Evolutionary conservation across 2,113 vertebrate species (phyloP), one percentile per base, ranked within the genome.

Genomic region (Perca flavescens): DNA sequence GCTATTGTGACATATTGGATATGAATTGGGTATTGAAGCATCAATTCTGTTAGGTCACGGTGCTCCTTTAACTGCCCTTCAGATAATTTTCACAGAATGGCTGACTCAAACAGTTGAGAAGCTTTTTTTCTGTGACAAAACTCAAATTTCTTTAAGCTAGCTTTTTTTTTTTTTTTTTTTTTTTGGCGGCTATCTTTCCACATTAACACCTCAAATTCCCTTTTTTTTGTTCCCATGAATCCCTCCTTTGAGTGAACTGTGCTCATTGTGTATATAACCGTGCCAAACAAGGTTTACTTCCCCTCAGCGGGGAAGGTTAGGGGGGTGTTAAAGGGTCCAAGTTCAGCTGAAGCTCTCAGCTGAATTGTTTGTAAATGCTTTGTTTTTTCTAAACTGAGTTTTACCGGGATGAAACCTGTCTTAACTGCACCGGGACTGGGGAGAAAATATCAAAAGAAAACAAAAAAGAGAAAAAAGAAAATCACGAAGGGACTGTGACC

Each of bases 131-230:
- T 49, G 46, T 49, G 53, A 77, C 47, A 69, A 69, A 56, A 49
- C 13, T 56, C 31, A 6, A 11, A 9, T 77, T 16, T 73, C 79
- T 70, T 57, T 4, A 78, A 60, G 57, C 49, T 60, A 52, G 67
- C 81, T 53, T 84, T 60, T 25, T 1, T 25, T 25, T 82, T 79
- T n/a, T n/a, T n/a, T n/a, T n/a, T 40, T 80, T 82, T 79, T 56
- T 74, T 74, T 84, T 28, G 54, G 64, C 13, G 57, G 52, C 94
- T 95, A 94, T 95, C 94, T 96, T 96, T 96, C 94, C 94, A 95
- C 94, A 96, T 92, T 92, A 96, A 95, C 96, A 93, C 74, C 95
- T 93, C 76, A 66, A 95, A 94, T 94, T 95, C 94, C 95, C 92
- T 64, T 88, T 83, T 83, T 83, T 63, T 95, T 31, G 34, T 93